Conservation (phyloP, 2,888 invertebrate species). For the Melipona bicolor region DNA sequence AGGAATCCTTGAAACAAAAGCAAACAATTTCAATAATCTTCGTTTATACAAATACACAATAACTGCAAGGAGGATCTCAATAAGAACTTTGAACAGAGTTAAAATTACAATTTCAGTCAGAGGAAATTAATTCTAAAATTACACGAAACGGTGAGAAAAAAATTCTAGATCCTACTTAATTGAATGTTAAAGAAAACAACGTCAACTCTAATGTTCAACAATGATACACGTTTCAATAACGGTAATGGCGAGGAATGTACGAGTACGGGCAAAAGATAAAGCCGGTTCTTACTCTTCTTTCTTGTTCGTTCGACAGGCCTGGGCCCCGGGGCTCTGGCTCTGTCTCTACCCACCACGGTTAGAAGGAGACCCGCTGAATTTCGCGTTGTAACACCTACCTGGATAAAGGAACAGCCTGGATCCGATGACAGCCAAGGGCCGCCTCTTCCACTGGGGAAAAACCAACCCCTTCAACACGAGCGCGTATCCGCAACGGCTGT, state of each 20-base stretch:
- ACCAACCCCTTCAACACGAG: slow-evolving; percentile 88
- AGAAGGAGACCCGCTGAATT: slow-evolving; percentile 32
- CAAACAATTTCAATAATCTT: too few relatives aligned
- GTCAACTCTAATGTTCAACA: neutral
- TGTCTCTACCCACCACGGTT: neutral
- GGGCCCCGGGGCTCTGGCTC: slow-evolving; percentile 7
- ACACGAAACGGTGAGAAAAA: too few relatives aligned
- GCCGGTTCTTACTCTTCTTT: slow-evolving; percentile 2
- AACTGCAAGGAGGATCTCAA: too few relatives aligned
- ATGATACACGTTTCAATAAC: slow-evolving; percentile 46
- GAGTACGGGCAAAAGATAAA: slow-evolving; percentile 6
- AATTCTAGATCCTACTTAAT: too few relatives aligned
- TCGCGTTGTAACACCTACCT: slow-evolving; percentile 78
- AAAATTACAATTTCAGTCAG: too few relatives aligned
- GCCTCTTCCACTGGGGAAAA: slow-evolving; percentile 89
- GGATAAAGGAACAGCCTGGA: slow-evolving; percentile 87
- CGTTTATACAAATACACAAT: too few relatives aligned
- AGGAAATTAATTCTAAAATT: too few relatives aligned
- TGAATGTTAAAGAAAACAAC: neutral
- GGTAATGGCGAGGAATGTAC: slow-evolving; percentile 2
- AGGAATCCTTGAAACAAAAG: too few relatives aligned
- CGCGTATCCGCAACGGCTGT: slow-evolving; percentile 84
- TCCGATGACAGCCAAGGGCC: slow-evolving; percentile 87
- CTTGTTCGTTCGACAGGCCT: slow-evolving; percentile 10
- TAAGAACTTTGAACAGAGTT: too few relatives aligned